A percentile compares a stretch with the other conserved stretches of the same genome.
Conservation (phyloP, 1,140 invertebrate genomes). For the Ericerus pela region DNA sequence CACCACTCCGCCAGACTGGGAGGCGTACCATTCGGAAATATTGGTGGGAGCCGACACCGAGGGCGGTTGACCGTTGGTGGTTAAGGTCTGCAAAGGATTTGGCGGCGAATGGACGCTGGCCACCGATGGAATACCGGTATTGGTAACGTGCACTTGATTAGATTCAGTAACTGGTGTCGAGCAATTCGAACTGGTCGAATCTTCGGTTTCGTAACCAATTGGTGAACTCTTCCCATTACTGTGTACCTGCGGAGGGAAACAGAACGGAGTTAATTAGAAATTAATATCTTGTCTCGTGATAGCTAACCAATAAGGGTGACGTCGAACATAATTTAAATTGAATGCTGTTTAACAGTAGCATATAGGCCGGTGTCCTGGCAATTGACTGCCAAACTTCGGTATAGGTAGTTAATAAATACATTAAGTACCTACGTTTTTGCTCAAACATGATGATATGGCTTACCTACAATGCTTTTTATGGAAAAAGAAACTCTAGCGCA, state of each 20-base stretch:
- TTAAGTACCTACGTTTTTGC: no score
- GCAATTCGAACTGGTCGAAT: constrained; percentile 38
- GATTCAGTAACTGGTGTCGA: constrained; percentile 32
- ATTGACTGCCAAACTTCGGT: no score
- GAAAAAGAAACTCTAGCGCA: no score
- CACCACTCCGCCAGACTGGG: no score
- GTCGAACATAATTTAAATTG: no score
- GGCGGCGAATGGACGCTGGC: constrained; percentile 32
- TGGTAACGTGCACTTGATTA: constrained; percentile 24
- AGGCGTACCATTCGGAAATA: constrained; percentile 47
- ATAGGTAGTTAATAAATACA: no score
- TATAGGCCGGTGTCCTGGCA: no score
- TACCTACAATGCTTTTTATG: no score
- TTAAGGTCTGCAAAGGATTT: constrained; percentile 41
- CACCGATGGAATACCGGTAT: constrained; percentile 35
- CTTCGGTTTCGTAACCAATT: constrained; percentile 35
- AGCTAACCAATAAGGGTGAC: no score
- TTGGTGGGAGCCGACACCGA: constrained; percentile 39
- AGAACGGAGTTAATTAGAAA: neutral
- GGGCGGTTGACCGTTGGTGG: constrained; percentile 21
- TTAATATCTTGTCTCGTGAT: no score
- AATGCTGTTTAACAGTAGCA: no score
- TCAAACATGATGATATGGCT: no score
- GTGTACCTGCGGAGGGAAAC: constrained; percentile 31
- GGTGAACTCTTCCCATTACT: constrained; percentile 27